Percentiles rank a stretch among this genome's conserved stretches.
Conservation (phyloP, 2,888 invertebrate genomes). For the Myopa tessellatipennis region DNA sequence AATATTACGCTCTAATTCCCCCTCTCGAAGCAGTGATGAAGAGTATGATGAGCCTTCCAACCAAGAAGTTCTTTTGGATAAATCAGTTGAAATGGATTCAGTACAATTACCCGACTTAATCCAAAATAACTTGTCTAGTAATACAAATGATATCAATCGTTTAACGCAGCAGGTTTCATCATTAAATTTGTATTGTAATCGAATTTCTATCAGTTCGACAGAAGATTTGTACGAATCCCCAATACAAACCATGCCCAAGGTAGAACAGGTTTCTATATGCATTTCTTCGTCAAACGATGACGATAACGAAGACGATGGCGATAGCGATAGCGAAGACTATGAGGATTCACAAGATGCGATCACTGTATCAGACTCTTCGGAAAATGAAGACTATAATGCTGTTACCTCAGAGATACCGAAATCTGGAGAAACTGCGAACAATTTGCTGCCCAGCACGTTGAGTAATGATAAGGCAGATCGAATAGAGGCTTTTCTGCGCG, state of each 20-base stretch:
- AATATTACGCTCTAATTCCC: slow-evolving; percentile 46
- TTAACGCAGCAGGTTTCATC: slow-evolving; percentile 22
- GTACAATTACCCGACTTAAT: slow-evolving; percentile 53
- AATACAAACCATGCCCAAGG: slow-evolving; percentile 5
- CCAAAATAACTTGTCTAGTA: not conserved
- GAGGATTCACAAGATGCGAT: slow-evolving; percentile 44
- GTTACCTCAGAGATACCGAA: slow-evolving; percentile 46
- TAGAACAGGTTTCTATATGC: slow-evolving; percentile 52
- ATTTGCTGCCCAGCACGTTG: slow-evolving; percentile 38
- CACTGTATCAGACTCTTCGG: slow-evolving; percentile 50
- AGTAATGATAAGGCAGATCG: slow-evolving; percentile 55
- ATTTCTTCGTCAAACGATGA: slow-evolving; percentile 38
- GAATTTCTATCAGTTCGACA: slow-evolving; percentile 2
- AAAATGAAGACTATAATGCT: slow-evolving; percentile 42
- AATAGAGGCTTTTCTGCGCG: slow-evolving; percentile 62
- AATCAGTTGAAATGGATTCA: slow-evolving; percentile 59
- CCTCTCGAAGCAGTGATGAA: slow-evolving; percentile 31
- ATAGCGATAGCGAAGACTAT: slow-evolving; percentile 42
- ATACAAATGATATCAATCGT: not conserved
- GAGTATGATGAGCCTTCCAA: slow-evolving; percentile 32
- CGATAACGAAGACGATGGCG: slow-evolving; percentile 39
- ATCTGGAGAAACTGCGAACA: slow-evolving; percentile 39
- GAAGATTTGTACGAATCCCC: slow-evolving; percentile 6
- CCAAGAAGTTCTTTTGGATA: slow-evolving; percentile 25
- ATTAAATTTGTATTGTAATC: slow-evolving; percentile 8